These are phyloP conservation scores for Otus scops DNA, from an alignment of 2,797 vertebrate species.

Conservation along the genomic window DNA sequence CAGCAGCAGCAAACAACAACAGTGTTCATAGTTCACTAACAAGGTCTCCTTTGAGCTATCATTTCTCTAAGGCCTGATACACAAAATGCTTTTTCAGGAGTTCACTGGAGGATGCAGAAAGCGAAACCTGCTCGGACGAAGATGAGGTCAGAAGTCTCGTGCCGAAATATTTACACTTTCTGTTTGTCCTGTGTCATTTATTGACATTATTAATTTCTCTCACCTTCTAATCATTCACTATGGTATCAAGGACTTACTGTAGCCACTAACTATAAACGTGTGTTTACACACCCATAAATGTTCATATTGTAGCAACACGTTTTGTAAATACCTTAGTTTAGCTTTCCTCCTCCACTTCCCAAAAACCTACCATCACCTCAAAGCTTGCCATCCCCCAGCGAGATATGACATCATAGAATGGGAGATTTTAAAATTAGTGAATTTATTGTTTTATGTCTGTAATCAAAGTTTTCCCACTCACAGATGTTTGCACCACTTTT, in stretches of 20 bases:
- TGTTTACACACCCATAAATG: background rate
- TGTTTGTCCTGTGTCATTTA: background rate
- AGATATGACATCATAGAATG: background rate
- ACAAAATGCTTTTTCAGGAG: constrained; percentile 52
- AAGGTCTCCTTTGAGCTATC: background rate
- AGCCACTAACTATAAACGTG: background rate
- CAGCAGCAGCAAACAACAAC: background rate
- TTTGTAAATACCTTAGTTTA: background rate
- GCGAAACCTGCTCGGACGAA: background rate
- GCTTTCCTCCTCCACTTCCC: background rate
- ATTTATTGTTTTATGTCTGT: background rate
- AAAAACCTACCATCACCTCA: background rate
- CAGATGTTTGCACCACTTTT: background rate
- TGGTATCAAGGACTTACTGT: background rate
- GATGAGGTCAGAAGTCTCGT: constrained; percentile 64
- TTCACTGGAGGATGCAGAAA: background rate
- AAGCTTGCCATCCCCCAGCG: background rate
- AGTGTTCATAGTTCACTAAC: background rate
- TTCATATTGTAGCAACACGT: background rate
- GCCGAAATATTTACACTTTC: background rate
- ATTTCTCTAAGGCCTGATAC: background rate
- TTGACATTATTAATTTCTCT: background rate
- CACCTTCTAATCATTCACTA: background rate
- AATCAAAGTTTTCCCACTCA: background rate
- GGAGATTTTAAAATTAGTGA: background rate